Base-by-base conservation (phyloP, 2,113 vertebrate species). In the Paratilapia polleni region DNA sequence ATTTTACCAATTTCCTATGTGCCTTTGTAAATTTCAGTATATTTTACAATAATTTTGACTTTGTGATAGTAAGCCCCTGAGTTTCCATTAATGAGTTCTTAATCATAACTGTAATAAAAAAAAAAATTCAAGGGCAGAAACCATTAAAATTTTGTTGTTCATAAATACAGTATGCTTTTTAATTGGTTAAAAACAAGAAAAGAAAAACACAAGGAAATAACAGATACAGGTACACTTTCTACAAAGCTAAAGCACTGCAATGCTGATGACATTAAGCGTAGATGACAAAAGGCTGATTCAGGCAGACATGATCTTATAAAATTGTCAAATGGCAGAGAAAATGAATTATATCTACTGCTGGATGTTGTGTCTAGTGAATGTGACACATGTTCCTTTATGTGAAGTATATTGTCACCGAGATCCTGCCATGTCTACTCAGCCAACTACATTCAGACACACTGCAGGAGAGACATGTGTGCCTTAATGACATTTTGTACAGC, bases 381-480 rank as follows among this genome's bases (percentile, higher is more conserved):
- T 91, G 88, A 88, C 88, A 90, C 85, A 84, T 81, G 86, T 60
- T 87, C 49, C 58, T 84, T 83, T 68, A 78, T 87, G 73, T 87
- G 82, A 87, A 81, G 62, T 82, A 78, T 56, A 76, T 59, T 28
- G 36, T 86, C 89, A 80, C 47, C 61, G 52, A 31, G 59, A 87
- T 85, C 60, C 75, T 28, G 17, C 60, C 74, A 31, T 31, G 83
- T 88, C 81, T 76, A 73, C 8, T 83, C 81, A 85, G 80, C 70
- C 78, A 54, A 43, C 73, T 74, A 63, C 82, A 57, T 77, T 56
- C 79, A 80, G 85, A 88, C 80, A 58, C 43, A 38, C 31, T 38
- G 57, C 76, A 57, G 70, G 77, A 75, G 80, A 80, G 82, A 89
- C 74, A 52, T 54, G 41, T 34, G 82, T 62, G 77, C 76, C 62